Base-by-base conservation (phyloP, 2,888 invertebrate genomes). In the Anthrax anthrax region DNA sequence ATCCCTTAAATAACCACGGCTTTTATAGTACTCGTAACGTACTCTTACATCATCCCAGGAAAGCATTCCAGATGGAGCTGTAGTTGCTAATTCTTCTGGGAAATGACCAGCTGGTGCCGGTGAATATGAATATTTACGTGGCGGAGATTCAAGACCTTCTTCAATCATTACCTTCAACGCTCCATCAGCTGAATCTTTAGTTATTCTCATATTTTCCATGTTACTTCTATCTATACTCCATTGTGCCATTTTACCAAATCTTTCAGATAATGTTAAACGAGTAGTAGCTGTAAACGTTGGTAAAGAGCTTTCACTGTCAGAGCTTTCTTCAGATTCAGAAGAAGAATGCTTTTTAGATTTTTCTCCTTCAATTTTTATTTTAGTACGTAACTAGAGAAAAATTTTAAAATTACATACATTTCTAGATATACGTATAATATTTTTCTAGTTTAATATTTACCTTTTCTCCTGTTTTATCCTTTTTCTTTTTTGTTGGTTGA, bases 191-290 rank as follows among this genome's bases (percentile, higher is more conserved):
- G 80, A 80, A 48, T 84, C 84, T 51, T 87, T 81, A 48, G 89
- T 86, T 54, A 87, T 88, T 47, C 84, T 74, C 83, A 87, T 87
- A 60, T 87, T 86, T 66, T 86, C 86, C 61, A 88, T 81, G 44
- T 87, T 83, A 16, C 76, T 76, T 13, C 89, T 74, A 65, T 88
- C 88, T 4, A 84, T 82, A 50, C 85, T 85, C 86, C 88, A 88
- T 60, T 89, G 89, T 18, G 89, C 89, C 80, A 90, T 87, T 72
- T 89, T 89, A 52, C 89, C 89, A 68, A 90, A 90, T 18, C 85
- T 75, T 67, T 90, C 89, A 0, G 88, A 89, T 14, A 90, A 71
- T 1, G 88, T 88, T 59, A 90, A 69, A 36, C 79, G 66, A 36
- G 75, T 75, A 2, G 75, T 74, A 5, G 75, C 73, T 19, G 75